Conservation (phyloP, 30 jellyfish, hydroid and myxozoan genomes). For the Aurelia sp. region DNA sequence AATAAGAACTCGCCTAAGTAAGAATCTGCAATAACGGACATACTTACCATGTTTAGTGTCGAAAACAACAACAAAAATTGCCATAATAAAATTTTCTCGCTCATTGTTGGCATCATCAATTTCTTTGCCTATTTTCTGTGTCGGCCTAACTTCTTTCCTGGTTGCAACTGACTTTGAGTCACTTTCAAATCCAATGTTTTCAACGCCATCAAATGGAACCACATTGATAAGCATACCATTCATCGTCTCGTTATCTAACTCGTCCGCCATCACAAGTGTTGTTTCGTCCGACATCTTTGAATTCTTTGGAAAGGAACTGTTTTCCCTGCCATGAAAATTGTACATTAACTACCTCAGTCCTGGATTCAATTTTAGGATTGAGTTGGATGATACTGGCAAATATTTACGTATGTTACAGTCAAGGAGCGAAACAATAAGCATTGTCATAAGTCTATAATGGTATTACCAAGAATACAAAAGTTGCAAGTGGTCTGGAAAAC, state of each 20-base stretch:
- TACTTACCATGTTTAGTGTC: conserved; percentile 86
- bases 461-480: too few relatives aligned
- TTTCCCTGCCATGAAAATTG: not conserved
- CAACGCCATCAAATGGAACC: conserved; percentile 49
- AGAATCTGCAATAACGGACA: not conserved
- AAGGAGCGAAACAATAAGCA: too few relatives aligned
- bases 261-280: conserved; percentile 53
- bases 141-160: not conserved
- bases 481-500: too few relatives aligned
- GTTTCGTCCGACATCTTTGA: conserved; percentile 59
- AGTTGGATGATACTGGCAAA: too few relatives aligned
- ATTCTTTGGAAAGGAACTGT: conserved; percentile 16
- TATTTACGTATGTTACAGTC: too few relatives aligned
- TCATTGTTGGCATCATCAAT: conserved; percentile 12
- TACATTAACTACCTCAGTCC: too few relatives aligned
- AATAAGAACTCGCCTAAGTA: too few relatives aligned
- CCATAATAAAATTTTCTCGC: conserved; percentile 61
- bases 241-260: not conserved
- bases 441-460: too few relatives aligned
- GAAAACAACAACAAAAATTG: conserved; percentile 88
- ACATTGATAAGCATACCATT: conserved; percentile 55
- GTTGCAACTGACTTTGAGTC: conserved; percentile 1
- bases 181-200: conserved; percentile 48
- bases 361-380: too few relatives aligned
- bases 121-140: not conserved